Base-by-base conservation (phyloP, 2,797 vertebrate genomes). In the Astyanax mexicanus region DNA sequence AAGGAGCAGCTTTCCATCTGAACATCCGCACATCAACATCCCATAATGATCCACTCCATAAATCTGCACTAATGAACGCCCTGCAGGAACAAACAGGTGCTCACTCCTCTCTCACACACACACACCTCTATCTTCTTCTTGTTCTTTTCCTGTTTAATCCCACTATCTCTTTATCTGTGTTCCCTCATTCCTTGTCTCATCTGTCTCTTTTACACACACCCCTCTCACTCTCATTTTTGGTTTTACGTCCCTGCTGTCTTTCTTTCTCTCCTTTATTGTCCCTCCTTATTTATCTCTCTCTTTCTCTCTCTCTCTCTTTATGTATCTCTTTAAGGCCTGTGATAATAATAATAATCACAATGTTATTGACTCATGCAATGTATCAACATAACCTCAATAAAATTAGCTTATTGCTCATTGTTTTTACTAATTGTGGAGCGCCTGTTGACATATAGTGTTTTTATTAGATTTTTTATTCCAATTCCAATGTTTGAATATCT, bases 11-110 rank as follows among this genome's bases (percentile, higher is more conserved):
- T 79, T 81, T 83, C 81, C 81, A 68, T 83, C 89, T 86, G 62
- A 86, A 86, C 89, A 91, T 93, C 71, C 81, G 84, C 77, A 61
- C 81, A 87, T 83, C 80, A 73, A 74, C 81, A 87, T 82, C 83
- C 88, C 84, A 87, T 89, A 90, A 89, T 81, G 81, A 90, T 74
- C 69, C 52, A 78, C 84, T 86, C 80, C 84, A 83, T 88, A 86
- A 85, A 86, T 84, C 86, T 84, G 75, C 66, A 77, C 81, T 77
- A 74, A 75, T 84, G 85, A 85, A 85, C 7, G 72, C 49, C 76
- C 62, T 25, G 73, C 85, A 74, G 86, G 88, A 85, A 72, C 42
- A 86, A 88, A 89, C 86, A 77, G 75, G 70, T 87, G 85, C 86
- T 84, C 81, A 25, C 75, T 71, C 60, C 64, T 47, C 25, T 66